phyloP scores from a whole-genome alignment of 2,888 invertebrate genomes.

The Drosophila mimetica region DNA sequence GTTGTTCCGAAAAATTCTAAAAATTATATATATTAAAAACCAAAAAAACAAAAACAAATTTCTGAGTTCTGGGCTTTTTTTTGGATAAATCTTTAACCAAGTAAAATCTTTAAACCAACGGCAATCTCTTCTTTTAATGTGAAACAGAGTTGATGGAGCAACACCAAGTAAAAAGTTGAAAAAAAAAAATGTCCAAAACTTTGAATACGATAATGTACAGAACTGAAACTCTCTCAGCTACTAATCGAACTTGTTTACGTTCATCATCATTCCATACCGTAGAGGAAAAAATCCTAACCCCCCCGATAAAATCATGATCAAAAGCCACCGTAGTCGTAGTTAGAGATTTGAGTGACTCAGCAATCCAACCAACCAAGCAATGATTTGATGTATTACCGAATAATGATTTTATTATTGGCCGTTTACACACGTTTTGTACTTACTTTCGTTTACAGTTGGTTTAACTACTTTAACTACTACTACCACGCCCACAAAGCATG shows the following conservation, averaged over 20 bases:
- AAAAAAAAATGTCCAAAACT: slow-evolving; percentile 84
- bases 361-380: not conserved
- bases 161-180: slow-evolving; percentile 19
- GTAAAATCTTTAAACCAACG: slow-evolving; percentile 27
- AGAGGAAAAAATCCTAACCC: slow-evolving; percentile 22
- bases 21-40: slow-evolving; percentile 51
- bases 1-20: slow-evolving; percentile 13
- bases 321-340: slow-evolving; percentile 6
- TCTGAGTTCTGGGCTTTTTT: slow-evolving; percentile 84
- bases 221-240: slow-evolving; percentile 64
- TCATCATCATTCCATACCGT: slow-evolving; percentile 63
- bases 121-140: slow-evolving; percentile 37
- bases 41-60: slow-evolving; percentile 81
- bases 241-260: slow-evolving; percentile 65
- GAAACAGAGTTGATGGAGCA: slow-evolving; percentile 29
- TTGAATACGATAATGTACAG: slow-evolving; percentile 84
- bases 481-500: slow-evolving; percentile 93
- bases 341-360: not conserved
- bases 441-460: slow-evolving; percentile 90
- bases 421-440: slow-evolving; percentile 64
- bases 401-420: slow-evolving; percentile 53
- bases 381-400: slow-evolving; percentile 37
- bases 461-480: slow-evolving; percentile 84
- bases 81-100: slow-evolving; percentile 35
- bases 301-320: not conserved